These are phyloP conservation scores for Theonella swinhoei DNA, from an alignment of 37 sponge, comb jelly and placozoan genomes.

Conservation along the genomic window DNA sequence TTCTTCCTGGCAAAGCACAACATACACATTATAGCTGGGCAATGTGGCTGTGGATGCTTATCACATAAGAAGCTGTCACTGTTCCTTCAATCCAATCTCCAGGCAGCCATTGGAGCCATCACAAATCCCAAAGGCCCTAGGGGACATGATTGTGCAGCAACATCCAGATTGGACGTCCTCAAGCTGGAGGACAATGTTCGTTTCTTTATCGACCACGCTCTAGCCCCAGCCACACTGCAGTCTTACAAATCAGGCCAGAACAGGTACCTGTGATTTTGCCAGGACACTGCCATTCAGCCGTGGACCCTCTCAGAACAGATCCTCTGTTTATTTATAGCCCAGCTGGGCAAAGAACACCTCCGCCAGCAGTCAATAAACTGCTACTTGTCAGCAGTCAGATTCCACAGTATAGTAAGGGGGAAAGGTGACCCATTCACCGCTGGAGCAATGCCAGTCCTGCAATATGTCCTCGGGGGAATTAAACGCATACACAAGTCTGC, in stretches of 20 bases:
- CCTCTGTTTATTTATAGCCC: not conserved
- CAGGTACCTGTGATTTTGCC: not conserved
- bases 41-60: too few relatives aligned
- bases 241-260: not conserved
- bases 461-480: not conserved
- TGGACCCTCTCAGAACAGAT: not conserved
- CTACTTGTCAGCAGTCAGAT: not conserved
- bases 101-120: too few relatives aligned
- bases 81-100: too few relatives aligned
- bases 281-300: not conserved
- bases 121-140: too few relatives aligned
- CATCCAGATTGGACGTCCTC: not conserved
- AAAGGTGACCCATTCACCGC: not conserved
- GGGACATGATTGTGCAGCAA: too few relatives aligned
- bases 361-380: not conserved
- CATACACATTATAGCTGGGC: too few relatives aligned
- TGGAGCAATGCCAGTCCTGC: not conserved
- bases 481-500: not conserved
- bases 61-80: too few relatives aligned
- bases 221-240: not conserved
- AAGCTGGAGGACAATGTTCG: not conserved
- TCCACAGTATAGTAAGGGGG: not conserved
- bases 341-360: not conserved
- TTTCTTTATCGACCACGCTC: not conserved
- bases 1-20: too few relatives aligned